Evolutionary conservation across 2,113 vertebrate species (phyloP).

Genomic region (Microcebus lehilahytsara): DNA sequence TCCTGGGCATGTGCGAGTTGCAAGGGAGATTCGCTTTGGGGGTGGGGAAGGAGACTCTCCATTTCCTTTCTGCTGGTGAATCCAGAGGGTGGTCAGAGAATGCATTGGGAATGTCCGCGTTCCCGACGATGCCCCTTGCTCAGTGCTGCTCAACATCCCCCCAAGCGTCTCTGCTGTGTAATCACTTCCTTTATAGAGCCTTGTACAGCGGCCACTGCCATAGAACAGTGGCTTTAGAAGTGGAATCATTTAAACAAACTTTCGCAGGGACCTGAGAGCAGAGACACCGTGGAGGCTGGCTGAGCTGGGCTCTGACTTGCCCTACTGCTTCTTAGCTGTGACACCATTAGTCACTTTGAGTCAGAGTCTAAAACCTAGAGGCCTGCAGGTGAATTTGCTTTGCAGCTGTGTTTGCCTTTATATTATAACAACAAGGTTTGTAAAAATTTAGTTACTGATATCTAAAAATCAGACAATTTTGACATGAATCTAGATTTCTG

Average conservation of each 20-base stretch:
- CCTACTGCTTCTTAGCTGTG: neutral
- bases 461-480: constrained; percentile 40
- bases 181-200: neutral
- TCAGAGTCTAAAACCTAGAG: neutral
- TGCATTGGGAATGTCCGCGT: neutral
- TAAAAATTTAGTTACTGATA: constrained; percentile 36
- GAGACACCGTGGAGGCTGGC: neutral
- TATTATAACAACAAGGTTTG: neutral
- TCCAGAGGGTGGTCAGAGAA: neutral
- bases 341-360: neutral
- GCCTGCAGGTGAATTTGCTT: neutral
- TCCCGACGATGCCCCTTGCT: neutral
- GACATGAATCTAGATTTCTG: constrained; percentile 36
- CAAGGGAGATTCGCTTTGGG: neutral
- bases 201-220: neutral
- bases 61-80: constrained; percentile 1
- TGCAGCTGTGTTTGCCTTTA: constrained; percentile 38
- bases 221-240: neutral
- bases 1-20: neutral
- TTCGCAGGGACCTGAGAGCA: neutral
- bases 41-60: neutral
- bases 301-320: neutral
- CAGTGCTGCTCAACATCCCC: neutral
- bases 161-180: neutral
- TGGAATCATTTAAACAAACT: neutral